These are phyloP conservation scores for Hoplodrina blanda DNA, from an alignment of 2,888 invertebrate species.

Conservation along the genomic window DNA sequence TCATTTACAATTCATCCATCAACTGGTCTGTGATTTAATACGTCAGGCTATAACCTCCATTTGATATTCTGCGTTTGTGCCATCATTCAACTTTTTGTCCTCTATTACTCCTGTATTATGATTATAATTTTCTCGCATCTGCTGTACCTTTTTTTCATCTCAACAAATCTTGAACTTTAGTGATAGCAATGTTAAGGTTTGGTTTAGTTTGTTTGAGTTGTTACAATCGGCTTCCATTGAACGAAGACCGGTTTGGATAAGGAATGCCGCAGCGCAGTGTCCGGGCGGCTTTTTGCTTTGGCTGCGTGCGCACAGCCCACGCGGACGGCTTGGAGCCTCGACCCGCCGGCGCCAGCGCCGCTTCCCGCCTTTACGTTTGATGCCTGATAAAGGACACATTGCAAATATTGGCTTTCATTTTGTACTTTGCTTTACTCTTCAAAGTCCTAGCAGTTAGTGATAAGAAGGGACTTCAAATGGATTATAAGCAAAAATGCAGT, in stretches of 20 bases:
- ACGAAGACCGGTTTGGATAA: constrained; percentile 83
- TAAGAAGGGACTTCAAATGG: background rate
- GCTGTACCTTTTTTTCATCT: constrained; percentile 60
- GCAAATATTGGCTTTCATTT: constrained; percentile 82
- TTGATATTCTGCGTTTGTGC: constrained; percentile 80
- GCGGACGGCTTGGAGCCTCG: constrained; percentile 72
- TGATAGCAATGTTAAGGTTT: constrained; percentile 66
- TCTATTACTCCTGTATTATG: constrained; percentile 82
- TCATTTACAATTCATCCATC: constrained; percentile 75
- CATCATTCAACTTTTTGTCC: constrained; percentile 84
- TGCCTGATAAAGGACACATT: constrained; percentile 81
- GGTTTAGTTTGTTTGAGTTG: constrained; percentile 67
- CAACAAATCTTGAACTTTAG: constrained; percentile 64
- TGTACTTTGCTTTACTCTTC: constrained; percentile 49
- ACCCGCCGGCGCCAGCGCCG: constrained; percentile 77
- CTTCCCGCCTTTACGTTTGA: constrained; percentile 73
- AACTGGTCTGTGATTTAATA: constrained; percentile 72
- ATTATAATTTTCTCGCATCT: constrained; percentile 82
- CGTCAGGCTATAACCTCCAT: constrained; percentile 71
- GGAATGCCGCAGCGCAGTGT: constrained; percentile 84
- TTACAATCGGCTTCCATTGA: constrained; percentile 85
- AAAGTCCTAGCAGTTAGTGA: constrained; percentile 1
- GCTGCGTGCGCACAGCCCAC: constrained; percentile 82
- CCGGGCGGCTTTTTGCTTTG: constrained; percentile 85
- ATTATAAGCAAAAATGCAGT: background rate